A percentile compares a stretch with the other conserved stretches of the same genome.
Conservation (phyloP, 2,797 vertebrate genomes). For the Simalia tracyae region DNA sequence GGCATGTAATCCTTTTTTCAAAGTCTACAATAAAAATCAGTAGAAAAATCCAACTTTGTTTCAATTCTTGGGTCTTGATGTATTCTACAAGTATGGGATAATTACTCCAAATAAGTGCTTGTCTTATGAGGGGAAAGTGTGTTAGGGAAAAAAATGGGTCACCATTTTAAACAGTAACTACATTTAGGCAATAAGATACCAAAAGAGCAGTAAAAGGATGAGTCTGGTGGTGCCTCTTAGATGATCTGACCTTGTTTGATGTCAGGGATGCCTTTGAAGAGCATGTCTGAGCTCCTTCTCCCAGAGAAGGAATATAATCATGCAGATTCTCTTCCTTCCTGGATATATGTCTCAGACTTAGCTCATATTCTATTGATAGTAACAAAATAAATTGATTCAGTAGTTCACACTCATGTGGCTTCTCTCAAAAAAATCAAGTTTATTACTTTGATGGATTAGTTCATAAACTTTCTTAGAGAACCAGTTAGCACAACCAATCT, state of each 20-base stretch:
- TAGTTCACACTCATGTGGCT: not conserved
- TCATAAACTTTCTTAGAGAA: not conserved
- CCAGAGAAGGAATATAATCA: not conserved
- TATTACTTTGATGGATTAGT: not conserved
- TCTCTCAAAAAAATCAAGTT: not conserved
- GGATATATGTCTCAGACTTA: not conserved
- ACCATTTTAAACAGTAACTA: no score
- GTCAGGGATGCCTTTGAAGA: not conserved
- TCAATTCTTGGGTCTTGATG: constrained; percentile 15
- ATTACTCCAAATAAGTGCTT: not conserved
- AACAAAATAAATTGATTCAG: not conserved
- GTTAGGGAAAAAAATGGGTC: not conserved
- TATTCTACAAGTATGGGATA: not conserved
- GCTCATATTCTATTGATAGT: not conserved
- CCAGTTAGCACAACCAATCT: not conserved
- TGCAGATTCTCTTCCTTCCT: not conserved
- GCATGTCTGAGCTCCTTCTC: not conserved
- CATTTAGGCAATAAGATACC: not conserved
- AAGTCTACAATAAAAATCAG: constrained; percentile 70
- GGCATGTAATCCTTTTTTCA: constrained; percentile 44
- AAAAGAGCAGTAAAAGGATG: not conserved
- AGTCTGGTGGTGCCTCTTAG: not conserved
- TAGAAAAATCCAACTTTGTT: constrained; percentile 19
- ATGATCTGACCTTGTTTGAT: not conserved
- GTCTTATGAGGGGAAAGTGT: not conserved